Conservation (phyloP, 2,797 vertebrate genomes). For the Halcyon smyrnensis region DNA sequence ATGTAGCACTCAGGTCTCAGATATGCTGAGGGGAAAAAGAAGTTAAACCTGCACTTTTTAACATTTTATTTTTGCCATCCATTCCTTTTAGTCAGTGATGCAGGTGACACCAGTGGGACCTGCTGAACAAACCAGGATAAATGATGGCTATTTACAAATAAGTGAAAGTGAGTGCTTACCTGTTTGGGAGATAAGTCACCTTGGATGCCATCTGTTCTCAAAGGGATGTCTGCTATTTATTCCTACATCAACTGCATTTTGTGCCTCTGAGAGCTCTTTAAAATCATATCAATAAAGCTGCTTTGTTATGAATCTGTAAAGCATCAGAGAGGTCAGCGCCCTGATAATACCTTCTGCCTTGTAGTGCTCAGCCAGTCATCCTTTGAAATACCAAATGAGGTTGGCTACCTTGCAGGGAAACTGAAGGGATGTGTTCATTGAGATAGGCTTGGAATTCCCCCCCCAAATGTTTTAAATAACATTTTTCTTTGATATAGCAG, state of each 20-base stretch:
- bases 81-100: constrained; percentile 46
- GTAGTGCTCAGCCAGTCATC: constrained; percentile 44
- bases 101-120: constrained; percentile 62
- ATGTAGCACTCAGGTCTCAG: constrained; percentile 13
- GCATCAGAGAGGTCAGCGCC: constrained; percentile 44
- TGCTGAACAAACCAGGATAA: constrained; percentile 74
- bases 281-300: constrained; percentile 77
- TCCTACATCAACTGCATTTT: constrained; percentile 70
- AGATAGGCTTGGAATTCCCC: neutral
- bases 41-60: constrained; percentile 70
- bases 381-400: constrained; percentile 43
- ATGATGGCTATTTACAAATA: constrained; percentile 76
- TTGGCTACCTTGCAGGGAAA: constrained; percentile 29
- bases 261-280: constrained; percentile 73
- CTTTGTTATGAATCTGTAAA: constrained; percentile 75
- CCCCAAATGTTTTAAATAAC: neutral
- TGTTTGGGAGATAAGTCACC: constrained; percentile 77
- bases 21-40: constrained; percentile 66
- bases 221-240: constrained; percentile 77
- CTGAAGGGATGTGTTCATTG: constrained; percentile 44
- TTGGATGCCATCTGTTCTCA: constrained; percentile 82
- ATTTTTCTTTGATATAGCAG: neutral
- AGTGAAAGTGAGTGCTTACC: constrained; percentile 59
- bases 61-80: constrained; percentile 64
- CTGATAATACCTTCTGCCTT: constrained; percentile 61